A percentile compares a stretch with the other conserved stretches of the same genome.
phyloP scores from a whole-genome alignment of 2,888 invertebrate species.

The Tolmerus cingulatus region DNA sequence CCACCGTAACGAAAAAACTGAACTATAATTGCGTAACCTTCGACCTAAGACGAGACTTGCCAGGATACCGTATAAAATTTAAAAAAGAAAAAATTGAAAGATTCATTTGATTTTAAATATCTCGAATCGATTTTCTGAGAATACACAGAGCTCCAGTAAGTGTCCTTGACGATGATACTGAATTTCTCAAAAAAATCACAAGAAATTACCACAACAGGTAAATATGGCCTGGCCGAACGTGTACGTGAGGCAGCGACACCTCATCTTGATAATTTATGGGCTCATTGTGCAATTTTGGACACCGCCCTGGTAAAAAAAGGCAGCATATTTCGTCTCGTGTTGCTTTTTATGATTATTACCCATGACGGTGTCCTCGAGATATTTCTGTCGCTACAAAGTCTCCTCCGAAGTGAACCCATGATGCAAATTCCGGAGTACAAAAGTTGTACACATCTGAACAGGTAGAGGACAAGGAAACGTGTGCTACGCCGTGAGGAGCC shows the following conservation, averaged over 20 bases:
- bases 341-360: constrained; percentile 18
- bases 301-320: not conserved
- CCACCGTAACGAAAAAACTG: not conserved
- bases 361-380: constrained; percentile 10
- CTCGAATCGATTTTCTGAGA: not conserved
- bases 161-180: not conserved
- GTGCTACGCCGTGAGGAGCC: not conserved
- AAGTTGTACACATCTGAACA: constrained; percentile 1
- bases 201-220: constrained; percentile 37
- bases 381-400: not conserved
- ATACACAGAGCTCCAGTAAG: not conserved
- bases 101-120: not conserved
- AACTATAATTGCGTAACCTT: not conserved
- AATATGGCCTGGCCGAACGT: not conserved
- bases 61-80: not conserved
- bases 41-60: not conserved
- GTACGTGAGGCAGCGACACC: constrained; percentile 10
- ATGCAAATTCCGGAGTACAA: constrained; percentile 12
- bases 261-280: constrained; percentile 38
- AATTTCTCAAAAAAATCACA: not conserved
- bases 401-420: not conserved
- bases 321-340: not conserved
- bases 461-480: not conserved
- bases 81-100: not conserved
- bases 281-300: constrained; percentile 37